Evolutionary conservation across 2,888 invertebrate genomes (phyloP).

Genomic region (Sinohyriopsis cumingii): DNA sequence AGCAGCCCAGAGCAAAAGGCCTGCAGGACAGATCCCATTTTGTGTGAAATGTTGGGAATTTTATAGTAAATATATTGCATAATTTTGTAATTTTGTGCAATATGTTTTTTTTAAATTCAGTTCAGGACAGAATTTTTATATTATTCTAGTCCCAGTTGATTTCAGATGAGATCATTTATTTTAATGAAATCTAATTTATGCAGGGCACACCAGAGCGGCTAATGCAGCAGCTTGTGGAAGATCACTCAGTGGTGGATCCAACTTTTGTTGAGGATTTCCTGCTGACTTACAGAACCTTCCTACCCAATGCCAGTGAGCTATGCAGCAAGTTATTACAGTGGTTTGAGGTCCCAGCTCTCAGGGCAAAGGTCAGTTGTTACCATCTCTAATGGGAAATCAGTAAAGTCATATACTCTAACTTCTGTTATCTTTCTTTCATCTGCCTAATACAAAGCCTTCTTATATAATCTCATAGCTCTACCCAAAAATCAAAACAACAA

Average conservation of each 20-base stretch:
- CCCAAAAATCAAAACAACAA: too few relatives aligned
- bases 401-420: not conserved
- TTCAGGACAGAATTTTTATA: too few relatives aligned
- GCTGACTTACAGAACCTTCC: conserved; percentile 96
- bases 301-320: conserved; percentile 87
- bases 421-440: not conserved
- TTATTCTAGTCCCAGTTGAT: too few relatives aligned
- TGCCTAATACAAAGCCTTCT: too few relatives aligned
- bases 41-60: too few relatives aligned
- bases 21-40: too few relatives aligned
- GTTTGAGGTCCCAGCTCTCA: conserved; percentile 59
- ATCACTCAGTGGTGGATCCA: conserved; percentile 89
- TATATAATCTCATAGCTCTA: too few relatives aligned
- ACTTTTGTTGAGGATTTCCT: conserved; percentile 99
- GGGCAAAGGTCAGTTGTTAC: conserved; percentile 48
- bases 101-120: too few relatives aligned
- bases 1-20: too few relatives aligned
- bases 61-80: too few relatives aligned
- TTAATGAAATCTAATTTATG: not conserved
- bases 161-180: too few relatives aligned
- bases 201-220: conserved; percentile 89
- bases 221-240: conserved; percentile 94
- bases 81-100: too few relatives aligned
- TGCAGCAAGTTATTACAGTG: conserved; percentile 77
- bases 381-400: not conserved